Evolutionary conservation across 2,113 vertebrate species (phyloP), one percentile per base, ranked within the genome.

Genomic region (Indri indri): DNA sequence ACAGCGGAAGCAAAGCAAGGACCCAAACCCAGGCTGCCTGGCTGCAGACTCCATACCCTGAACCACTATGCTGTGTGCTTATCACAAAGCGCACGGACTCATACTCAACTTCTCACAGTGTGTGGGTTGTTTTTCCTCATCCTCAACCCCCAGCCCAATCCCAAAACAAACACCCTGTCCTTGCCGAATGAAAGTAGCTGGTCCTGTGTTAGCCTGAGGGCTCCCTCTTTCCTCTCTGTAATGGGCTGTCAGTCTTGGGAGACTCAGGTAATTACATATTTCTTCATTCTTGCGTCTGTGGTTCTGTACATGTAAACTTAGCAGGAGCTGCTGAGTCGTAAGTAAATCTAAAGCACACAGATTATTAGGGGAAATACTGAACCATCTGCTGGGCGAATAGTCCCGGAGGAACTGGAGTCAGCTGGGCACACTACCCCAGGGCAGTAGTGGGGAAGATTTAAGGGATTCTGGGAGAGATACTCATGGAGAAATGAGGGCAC

Each of bases 371-470:
- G 94, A 98, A 95, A 71, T 98, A 98, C 86, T 77, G 86, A 98
- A 92, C 95, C 97, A 97, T 98, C 98, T 98, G 34, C 95, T 96
- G 95, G 97, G 92, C 96, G 97, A 98, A 98, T 17, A 97, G 95
- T 85, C 92, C 94, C 80, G 94, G 95, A 97, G 98, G 97, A 98
- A 97, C 90, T 80, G 83, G 92, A 98, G 84, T 97, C 12, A 96
- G 95, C 93, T 95, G 89, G 88, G 86, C 73, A 68, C 0, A 0
- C 88, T 97, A 2, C 37, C 57, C 91, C 57, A 97, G 3, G 27
- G 22, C 76, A 93, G 92, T 94, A 37, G 71, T 85, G 76, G 63
- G 25, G 25, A 80, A 84, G 66, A n/a, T 12, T 42, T 94, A 94
- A 95, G 34, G 59, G 86, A 93, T 94, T 96, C 90, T 97, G 66